phyloP scores from a whole-genome alignment of 2,888 invertebrate species.

The Thera obeliscata region DNA sequence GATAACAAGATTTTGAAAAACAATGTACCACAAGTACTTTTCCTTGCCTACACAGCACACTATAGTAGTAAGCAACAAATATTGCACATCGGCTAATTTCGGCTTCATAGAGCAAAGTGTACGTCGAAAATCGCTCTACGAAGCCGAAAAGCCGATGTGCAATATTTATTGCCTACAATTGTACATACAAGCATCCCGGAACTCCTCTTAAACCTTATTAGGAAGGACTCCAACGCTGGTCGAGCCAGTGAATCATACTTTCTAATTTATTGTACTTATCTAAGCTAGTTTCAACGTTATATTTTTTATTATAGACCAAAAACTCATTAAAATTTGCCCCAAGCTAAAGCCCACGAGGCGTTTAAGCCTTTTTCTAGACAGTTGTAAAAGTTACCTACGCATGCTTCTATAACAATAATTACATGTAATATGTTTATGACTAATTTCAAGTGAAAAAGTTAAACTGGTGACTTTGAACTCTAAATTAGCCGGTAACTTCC shows the following conservation, averaged over 20 bases:
- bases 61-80: neutral
- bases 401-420: neutral
- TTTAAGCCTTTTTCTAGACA: neutral
- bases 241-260: constrained; percentile 25
- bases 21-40: too few relatives aligned
- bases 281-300: constrained; percentile 22
- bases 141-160: too few relatives aligned
- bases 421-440: neutral
- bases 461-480: constrained; percentile 9
- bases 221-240: constrained; percentile 4
- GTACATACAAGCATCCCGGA: constrained; percentile 14
- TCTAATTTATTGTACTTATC: constrained; percentile 21
- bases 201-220: constrained; percentile 26
- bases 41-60: neutral
- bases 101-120: too few relatives aligned
- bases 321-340: neutral
- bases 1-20: too few relatives aligned
- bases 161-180: too few relatives aligned
- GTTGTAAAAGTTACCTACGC: neutral
- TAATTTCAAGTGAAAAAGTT: neutral
- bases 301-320: constrained; percentile 11
- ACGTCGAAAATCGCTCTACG: too few relatives aligned
- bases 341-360: constrained; percentile 8
- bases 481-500: constrained; percentile 9
- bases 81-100: too few relatives aligned